Percentiles rank a stretch among this genome's conserved stretches.
These are phyloP conservation scores for Ylistrum balloti DNA, from an alignment of 1,140 invertebrate genomes.

Conservation along the genomic window DNA sequence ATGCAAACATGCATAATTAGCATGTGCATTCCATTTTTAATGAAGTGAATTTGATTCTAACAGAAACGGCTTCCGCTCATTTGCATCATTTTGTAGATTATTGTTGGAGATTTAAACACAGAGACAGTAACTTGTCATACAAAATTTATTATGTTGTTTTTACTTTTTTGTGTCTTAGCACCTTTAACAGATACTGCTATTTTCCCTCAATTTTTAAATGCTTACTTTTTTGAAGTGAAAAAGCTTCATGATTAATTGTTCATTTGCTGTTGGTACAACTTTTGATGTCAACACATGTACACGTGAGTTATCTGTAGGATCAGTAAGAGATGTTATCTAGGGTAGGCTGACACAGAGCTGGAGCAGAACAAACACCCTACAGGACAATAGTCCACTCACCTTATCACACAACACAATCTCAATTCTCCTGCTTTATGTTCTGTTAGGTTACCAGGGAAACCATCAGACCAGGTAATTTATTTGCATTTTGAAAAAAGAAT, in stretches of 20 bases:
- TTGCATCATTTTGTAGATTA: neutral
- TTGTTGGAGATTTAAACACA: neutral
- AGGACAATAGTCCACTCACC: neutral
- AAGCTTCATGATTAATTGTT: neutral
- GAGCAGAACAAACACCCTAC: neutral
- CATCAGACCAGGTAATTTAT: neutral
- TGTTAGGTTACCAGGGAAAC: no score
- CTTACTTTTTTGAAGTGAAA: neutral
- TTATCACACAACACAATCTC: neutral
- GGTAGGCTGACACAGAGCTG: neutral
- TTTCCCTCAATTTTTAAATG: neutral
- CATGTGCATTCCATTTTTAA: neutral
- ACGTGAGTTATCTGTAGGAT: neutral
- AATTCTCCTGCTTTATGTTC: no score
- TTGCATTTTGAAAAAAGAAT: neutral
- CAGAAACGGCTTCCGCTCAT: neutral
- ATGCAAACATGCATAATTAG: slow-evolving; percentile 2
- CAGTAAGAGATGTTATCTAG: neutral
- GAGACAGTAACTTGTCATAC: neutral
- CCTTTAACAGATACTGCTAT: neutral
- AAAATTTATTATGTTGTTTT: neutral
- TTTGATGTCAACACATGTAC: neutral
- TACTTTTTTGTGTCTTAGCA: neutral
- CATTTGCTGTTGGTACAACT: neutral
- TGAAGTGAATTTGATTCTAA: neutral